Conservation (phyloP, 2,113 vertebrate species). For the Lepus europaeus region DNA sequence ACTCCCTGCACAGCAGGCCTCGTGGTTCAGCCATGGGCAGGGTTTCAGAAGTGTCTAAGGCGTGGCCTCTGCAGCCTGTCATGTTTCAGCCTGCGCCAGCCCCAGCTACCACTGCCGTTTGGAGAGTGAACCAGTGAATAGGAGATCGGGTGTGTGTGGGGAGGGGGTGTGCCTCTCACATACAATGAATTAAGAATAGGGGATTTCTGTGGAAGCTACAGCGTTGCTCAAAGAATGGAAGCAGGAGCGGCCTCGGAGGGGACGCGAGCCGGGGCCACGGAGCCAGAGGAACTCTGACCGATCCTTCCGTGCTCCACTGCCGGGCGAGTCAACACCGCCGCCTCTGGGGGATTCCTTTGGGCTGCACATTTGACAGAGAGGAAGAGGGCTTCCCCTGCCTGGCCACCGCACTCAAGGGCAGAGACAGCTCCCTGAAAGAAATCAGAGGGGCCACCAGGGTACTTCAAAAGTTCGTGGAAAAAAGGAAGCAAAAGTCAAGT, state of each 20-base stretch:
- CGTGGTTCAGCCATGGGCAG: neutral
- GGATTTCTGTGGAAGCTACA: rapidly evolving
- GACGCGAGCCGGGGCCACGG: neutral
- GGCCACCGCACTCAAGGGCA: rapidly evolving
- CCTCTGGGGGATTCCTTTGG: neutral
- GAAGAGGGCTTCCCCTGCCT: neutral
- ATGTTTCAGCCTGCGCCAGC: no score
- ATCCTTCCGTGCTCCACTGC: neutral
- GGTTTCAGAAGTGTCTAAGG: no score
- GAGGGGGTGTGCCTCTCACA: no score
- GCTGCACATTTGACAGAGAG: neutral
- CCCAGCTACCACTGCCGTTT: no score
- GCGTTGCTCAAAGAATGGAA: neutral
- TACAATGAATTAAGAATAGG: neutral
- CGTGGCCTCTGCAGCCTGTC: no score
- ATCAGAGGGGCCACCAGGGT: no score
- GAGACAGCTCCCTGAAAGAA: neutral
- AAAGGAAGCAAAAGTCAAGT: no score
- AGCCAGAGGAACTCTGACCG: neutral
- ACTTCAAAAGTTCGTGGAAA: no score
- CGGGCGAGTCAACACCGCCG: neutral
- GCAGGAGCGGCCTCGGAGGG: neutral
- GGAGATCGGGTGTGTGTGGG: no score
- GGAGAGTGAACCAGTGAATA: no score
- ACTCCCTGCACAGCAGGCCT: neutral